Percentiles rank a stretch among this genome's conserved stretches.
phyloP scores from a whole-genome alignment of 2,797 vertebrate species.

The Erpetoichthys calabaricus region DNA sequence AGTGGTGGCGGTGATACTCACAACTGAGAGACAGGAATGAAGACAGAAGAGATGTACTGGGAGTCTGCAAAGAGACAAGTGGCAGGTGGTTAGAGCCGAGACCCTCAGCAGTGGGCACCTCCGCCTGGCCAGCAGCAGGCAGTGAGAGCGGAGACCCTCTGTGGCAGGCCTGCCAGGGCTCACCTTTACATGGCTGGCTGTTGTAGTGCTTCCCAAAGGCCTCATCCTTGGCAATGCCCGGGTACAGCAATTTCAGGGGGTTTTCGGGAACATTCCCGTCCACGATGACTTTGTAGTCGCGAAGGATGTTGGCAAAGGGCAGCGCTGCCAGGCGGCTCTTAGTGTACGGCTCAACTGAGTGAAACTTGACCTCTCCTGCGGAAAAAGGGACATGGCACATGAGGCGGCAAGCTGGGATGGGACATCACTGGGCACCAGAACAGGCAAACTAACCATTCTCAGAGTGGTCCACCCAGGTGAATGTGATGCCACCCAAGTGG shows the following conservation, averaged over 20 bases:
- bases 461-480: conserved; percentile 85
- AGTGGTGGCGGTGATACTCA: conserved; percentile 33
- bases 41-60: conserved; percentile 72
- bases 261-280: conserved; percentile 82
- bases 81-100: too few species aligned
- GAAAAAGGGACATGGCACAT: neutral
- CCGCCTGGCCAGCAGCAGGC: too few species aligned
- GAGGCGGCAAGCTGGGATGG: neutral
- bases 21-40: conserved; percentile 81
- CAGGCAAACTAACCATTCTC: conserved; percentile 57
- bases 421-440: neutral
- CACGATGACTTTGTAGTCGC: conserved; percentile 90
- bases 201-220: conserved; percentile 91
- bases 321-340: conserved; percentile 78
- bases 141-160: too few species aligned
- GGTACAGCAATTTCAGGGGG: conserved; percentile 87
- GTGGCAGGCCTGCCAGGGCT: conserved; percentile 3
- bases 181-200: conserved; percentile 77
- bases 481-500: conserved; percentile 89
- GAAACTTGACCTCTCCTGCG: conserved; percentile 75
- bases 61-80: conserved; percentile 46
- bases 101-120: too few species aligned
- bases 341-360: conserved; percentile 93
- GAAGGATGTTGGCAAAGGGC: conserved; percentile 82
- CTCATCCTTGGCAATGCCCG: conserved; percentile 86